Evolutionary conservation across 2,113 vertebrate species (phyloP).

Genomic region (Lophius piscatorius): DNA sequence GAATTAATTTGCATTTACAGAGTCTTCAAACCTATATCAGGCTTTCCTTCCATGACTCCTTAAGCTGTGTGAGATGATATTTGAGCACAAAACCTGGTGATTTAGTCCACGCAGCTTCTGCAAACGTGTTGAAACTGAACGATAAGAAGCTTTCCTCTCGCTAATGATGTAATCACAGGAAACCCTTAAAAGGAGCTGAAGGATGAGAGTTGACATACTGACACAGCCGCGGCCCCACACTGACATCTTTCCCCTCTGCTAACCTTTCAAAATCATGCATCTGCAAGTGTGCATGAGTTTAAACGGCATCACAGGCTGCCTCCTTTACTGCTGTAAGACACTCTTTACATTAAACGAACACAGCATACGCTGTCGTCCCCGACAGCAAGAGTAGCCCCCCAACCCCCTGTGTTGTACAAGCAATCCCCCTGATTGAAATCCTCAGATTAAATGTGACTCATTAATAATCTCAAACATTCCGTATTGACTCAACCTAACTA

Average conservation of each 20-base stretch:
- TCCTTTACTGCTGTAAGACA: too few relatives aligned
- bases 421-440: too few relatives aligned
- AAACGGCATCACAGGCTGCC: too few relatives aligned
- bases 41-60: background rate
- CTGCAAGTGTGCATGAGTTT: too few relatives aligned
- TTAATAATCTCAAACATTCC: too few relatives aligned
- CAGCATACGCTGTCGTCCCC: too few relatives aligned
- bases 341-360: too few relatives aligned
- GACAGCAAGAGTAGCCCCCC: too few relatives aligned
- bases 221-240: background rate
- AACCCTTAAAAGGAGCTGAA: background rate
- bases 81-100: background rate
- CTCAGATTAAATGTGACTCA: too few relatives aligned
- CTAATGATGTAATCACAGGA: background rate
- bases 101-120: background rate
- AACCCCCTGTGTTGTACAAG: too few relatives aligned
- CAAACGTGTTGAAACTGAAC: background rate
- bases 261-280: constrained; percentile 8
- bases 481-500: too few relatives aligned
- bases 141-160: background rate
- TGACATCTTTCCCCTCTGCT: too few relatives aligned
- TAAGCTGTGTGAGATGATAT: background rate
- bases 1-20: background rate
- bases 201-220: constrained; percentile 19
- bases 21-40: constrained; percentile 1